phyloP scores from a whole-genome alignment of 2,888 invertebrate species.

The Macaria notata region DNA sequence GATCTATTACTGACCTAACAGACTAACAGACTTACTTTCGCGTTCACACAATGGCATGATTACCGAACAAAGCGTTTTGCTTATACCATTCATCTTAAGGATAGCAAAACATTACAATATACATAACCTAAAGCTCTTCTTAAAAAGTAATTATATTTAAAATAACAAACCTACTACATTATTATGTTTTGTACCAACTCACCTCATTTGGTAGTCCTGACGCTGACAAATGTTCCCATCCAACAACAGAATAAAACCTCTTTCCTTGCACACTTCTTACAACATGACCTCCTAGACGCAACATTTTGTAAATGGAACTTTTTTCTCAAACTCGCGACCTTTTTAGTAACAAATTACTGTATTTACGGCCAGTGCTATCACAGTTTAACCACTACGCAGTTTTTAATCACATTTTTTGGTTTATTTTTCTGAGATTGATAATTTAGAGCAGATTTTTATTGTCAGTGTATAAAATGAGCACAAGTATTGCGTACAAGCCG shows the following conservation, averaged over 20 bases:
- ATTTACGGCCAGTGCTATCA: constrained; percentile 3
- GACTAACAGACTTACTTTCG: too few species aligned
- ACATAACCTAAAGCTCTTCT: too few species aligned
- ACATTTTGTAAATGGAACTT: constrained; percentile 44
- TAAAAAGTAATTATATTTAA: too few species aligned
- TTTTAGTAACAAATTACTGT: not conserved
- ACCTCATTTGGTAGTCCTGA: constrained; percentile 41
- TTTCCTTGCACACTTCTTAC: constrained; percentile 45
- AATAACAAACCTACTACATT: too few species aligned
- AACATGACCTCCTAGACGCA: constrained; percentile 46
- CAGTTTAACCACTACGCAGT: not conserved
- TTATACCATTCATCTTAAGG: too few species aligned
- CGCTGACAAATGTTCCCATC: constrained; percentile 42
- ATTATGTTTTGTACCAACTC: constrained; percentile 24
- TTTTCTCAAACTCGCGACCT: constrained; percentile 1
- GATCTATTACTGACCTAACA: too few species aligned
- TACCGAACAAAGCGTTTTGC: too few species aligned
- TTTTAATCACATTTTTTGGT: constrained; percentile 2
- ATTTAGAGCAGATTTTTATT: not conserved
- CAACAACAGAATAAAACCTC: constrained; percentile 54
- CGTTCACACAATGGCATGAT: too few species aligned
- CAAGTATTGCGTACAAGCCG: constrained; percentile 18
- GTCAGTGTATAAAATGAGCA: constrained; percentile 5
- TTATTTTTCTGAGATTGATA: too few species aligned
- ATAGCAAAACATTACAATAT: too few species aligned